Percentiles rank a stretch among this genome's conserved stretches.
phyloP scores from a whole-genome alignment of 2,888 invertebrate species.

The Catocala fraxini region DNA sequence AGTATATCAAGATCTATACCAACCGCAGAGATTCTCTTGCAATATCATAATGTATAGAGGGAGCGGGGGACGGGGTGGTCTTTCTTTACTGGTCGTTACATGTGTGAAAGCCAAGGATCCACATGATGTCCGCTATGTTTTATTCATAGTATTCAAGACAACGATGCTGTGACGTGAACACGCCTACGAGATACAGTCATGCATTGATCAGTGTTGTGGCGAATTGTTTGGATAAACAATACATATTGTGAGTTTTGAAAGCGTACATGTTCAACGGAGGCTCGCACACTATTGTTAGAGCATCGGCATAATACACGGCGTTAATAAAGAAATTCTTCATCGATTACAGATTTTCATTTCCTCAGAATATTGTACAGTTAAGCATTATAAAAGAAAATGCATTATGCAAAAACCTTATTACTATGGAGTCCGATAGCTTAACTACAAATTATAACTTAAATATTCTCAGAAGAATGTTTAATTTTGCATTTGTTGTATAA shows the following conservation, averaged over 20 bases:
- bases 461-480: slow-evolving; percentile 44
- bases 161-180: slow-evolving; percentile 72
- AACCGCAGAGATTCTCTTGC: slow-evolving; percentile 9
- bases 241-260: slow-evolving; percentile 48
- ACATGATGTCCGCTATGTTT: slow-evolving; percentile 73
- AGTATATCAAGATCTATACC: slow-evolving; percentile 48
- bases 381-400: slow-evolving; percentile 1
- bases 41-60: slow-evolving; percentile 26
- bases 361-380: neutral
- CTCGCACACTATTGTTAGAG: slow-evolving; percentile 28
- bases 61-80: slow-evolving; percentile 33
- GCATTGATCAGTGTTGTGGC: slow-evolving; percentile 68
- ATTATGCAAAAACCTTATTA: slow-evolving; percentile 14
- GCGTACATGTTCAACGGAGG: slow-evolving; percentile 20
- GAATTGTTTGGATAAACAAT: slow-evolving; percentile 64
- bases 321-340: slow-evolving; percentile 21
- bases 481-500: slow-evolving; percentile 37
- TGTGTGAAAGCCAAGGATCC: slow-evolving; percentile 65
- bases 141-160: slow-evolving; percentile 77
- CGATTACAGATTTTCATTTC: slow-evolving; percentile 11
- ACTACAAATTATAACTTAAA: slow-evolving; percentile 20
- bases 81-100: slow-evolving; percentile 55
- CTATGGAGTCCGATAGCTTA: slow-evolving; percentile 13
- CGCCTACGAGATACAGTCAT: slow-evolving; percentile 66
- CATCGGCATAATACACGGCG: neutral